These are phyloP conservation scores for Sebastes goodei DNA, from an alignment of 2,797 vertebrate genomes.

Conservation along the genomic window DNA sequence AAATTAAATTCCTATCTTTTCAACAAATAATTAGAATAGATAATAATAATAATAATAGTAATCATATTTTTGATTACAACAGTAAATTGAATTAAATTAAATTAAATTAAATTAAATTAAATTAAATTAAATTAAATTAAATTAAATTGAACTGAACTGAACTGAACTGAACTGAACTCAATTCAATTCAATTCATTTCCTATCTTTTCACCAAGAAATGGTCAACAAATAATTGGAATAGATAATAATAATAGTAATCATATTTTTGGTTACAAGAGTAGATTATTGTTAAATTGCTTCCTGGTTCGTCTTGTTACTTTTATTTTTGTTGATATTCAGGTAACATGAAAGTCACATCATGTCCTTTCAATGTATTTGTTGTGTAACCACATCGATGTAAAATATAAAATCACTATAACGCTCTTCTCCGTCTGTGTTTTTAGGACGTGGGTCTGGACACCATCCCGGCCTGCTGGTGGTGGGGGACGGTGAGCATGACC, in stretches of 20 bases:
- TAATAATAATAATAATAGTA: too few relatives aligned
- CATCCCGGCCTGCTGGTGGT: slow-evolving; percentile 99
- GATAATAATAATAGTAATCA: neutral
- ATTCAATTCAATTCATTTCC: too few relatives aligned
- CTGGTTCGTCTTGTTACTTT: neutral
- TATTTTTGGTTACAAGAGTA: neutral
- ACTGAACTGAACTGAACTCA: too few relatives aligned
- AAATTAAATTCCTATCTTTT: too few relatives aligned
- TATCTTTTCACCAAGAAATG: neutral
- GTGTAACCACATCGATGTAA: neutral
- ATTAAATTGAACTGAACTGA: too few relatives aligned
- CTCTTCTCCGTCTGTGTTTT: neutral
- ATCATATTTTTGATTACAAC: too few relatives aligned
- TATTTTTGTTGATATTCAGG: neutral
- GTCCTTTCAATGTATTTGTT: neutral
- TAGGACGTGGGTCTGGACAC: slow-evolving; percentile 92
- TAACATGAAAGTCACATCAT: too few relatives aligned
- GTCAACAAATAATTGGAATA: neutral
- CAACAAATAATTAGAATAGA: too few relatives aligned
- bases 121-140: rapidly evolving
- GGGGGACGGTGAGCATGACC: slow-evolving; percentile 99
- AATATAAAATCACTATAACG: rapidly evolving
- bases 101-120: too few relatives aligned
- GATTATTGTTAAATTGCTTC: neutral
- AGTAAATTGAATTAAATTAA: too few relatives aligned